Evolutionary conservation across 2,797 vertebrate species (phyloP).

Genomic region (Acanthis flammea): DNA sequence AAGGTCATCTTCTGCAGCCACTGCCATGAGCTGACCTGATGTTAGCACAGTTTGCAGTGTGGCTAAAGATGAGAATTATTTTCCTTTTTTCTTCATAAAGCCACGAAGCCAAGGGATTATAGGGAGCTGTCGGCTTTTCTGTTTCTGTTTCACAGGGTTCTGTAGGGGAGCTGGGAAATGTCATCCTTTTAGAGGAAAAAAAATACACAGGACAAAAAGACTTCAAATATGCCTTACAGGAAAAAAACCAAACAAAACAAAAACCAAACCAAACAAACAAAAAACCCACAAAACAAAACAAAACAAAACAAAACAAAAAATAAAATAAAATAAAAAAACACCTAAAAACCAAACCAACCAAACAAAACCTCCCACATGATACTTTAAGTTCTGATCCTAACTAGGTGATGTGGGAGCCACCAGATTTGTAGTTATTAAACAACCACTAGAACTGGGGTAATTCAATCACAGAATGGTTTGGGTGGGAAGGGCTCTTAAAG

Average conservation of each 20-base stretch:
- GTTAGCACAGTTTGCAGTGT: neutral
- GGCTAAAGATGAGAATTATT: neutral
- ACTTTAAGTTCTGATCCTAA: neutral
- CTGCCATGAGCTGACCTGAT: neutral
- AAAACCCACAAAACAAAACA: no score
- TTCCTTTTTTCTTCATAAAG: neutral
- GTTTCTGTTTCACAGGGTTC: neutral
- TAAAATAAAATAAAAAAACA: neutral
- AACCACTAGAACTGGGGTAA: neutral
- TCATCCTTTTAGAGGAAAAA: neutral
- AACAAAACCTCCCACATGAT: neutral
- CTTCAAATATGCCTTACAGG: neutral
- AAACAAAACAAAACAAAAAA: neutral
- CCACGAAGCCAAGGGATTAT: neutral
- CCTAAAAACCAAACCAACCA: no score
- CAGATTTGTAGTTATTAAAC: neutral
- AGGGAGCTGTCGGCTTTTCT: neutral
- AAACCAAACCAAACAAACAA: neutral
- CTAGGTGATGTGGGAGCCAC: neutral
- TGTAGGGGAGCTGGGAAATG: neutral
- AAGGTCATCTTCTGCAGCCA: neutral
- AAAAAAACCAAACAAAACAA: neutral
- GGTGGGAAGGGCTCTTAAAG: neutral
- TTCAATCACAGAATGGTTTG: neutral
- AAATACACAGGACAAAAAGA: neutral